phyloP scores from a whole-genome alignment of 2,797 vertebrate genomes.

The Odontamblyopus lacepedii region DNA sequence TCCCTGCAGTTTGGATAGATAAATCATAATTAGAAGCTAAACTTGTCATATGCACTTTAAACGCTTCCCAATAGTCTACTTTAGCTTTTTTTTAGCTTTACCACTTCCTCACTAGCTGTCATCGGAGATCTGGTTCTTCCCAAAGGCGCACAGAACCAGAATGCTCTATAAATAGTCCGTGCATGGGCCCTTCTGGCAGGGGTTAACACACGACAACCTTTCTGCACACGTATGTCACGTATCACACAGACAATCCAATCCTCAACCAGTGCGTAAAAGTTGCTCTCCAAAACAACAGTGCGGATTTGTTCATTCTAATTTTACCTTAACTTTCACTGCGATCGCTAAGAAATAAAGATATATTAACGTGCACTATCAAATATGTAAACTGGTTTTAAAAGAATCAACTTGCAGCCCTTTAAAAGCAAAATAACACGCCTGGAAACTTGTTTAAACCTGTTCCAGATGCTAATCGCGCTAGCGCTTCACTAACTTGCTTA shows the following conservation, averaged over 20 bases:
- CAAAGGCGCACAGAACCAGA: slow-evolving; percentile 25
- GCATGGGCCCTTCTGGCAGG: slow-evolving; percentile 29
- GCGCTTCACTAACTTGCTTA: background rate
- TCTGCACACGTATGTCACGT: slow-evolving; percentile 4
- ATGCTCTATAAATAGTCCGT: slow-evolving; percentile 59
- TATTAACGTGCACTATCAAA: background rate
- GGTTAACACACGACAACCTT: slow-evolving; percentile 31
- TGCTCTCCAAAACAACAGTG: background rate
- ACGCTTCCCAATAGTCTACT: too few species aligned
- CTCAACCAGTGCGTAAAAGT: background rate
- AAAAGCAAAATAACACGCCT: background rate
- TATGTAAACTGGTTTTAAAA: background rate
- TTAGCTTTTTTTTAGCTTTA: background rate
- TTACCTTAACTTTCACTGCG: background rate
- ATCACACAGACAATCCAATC: background rate
- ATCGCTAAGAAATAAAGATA: background rate
- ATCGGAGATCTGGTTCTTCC: slow-evolving; percentile 4
- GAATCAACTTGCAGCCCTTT: background rate
- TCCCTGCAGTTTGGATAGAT: too few species aligned
- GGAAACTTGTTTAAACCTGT: background rate
- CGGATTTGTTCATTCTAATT: background rate
- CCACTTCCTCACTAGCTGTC: background rate
- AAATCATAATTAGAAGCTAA: too few species aligned
- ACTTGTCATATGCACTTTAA: too few species aligned
- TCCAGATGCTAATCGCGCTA: slow-evolving; percentile 1